Percentiles rank a stretch among this genome's conserved stretches.
Conservation (phyloP, 2,797 vertebrate species). For the Triplophysa yarkandensis region DNA sequence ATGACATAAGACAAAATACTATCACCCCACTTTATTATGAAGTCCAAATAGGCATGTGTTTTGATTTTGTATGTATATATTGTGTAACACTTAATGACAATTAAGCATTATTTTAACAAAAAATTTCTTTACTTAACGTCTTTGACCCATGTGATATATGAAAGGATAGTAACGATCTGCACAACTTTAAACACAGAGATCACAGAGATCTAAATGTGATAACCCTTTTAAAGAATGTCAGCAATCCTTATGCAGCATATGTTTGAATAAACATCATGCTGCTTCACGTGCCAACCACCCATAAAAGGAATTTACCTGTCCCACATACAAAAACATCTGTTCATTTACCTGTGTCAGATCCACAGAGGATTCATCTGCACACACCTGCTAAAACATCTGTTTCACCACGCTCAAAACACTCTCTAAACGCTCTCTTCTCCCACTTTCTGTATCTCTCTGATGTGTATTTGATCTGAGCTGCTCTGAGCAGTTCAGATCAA, state of each 20-base stretch:
- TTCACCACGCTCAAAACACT: background rate
- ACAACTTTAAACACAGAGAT: too few relatives aligned
- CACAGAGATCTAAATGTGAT: too few relatives aligned
- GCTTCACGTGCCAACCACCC: background rate
- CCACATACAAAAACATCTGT: background rate
- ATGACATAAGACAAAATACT: too few relatives aligned
- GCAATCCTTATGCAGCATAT: background rate
- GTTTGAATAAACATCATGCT: background rate
- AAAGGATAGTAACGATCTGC: too few relatives aligned
- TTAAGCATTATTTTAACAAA: too few relatives aligned
- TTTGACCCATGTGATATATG: too few relatives aligned
- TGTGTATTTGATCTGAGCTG: constrained; percentile 58
- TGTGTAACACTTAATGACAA: too few relatives aligned
- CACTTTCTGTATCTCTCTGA: constrained; percentile 27
- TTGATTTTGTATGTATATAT: too few relatives aligned
- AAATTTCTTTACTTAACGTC: too few relatives aligned
- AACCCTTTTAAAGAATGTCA: background rate
- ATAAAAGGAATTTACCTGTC: background rate
- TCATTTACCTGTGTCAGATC: constrained; percentile 35
- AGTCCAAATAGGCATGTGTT: too few relatives aligned
- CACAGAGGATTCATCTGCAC: constrained; percentile 13
- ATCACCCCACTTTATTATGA: too few relatives aligned
- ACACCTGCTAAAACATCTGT: constrained; percentile 27
- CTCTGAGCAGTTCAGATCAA: constrained; percentile 68
- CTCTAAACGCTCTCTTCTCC: constrained; percentile 15